A percentile compares a stretch with the other conserved stretches of the same genome.
These are phyloP conservation scores for Brachynemurus nebulosus DNA, from an alignment of 2,888 invertebrate species.

Conservation along the genomic window DNA sequence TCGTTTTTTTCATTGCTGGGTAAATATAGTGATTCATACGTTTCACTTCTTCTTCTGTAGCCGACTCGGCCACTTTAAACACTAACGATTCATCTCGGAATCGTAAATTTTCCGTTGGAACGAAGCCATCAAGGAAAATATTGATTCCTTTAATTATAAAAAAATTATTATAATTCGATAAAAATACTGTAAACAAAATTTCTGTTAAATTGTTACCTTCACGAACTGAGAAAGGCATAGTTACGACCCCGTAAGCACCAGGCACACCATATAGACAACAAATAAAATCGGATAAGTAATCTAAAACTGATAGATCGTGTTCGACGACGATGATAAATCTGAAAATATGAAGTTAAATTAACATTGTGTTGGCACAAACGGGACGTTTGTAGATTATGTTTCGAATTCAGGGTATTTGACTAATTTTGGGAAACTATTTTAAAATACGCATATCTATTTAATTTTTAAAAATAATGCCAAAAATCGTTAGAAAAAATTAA, in stretches of 20 bases:
- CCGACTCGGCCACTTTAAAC: constrained; percentile 97
- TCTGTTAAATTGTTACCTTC: constrained; percentile 74
- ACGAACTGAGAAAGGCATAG: constrained; percentile 98
- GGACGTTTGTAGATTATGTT: too few relatives aligned
- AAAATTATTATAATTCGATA: constrained; percentile 9
- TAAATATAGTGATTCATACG: constrained; percentile 94
- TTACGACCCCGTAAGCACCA: constrained; percentile 98
- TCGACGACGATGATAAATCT: constrained; percentile 98
- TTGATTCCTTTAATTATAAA: constrained; percentile 77
- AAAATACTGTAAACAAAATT: constrained; percentile 3
- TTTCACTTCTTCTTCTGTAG: constrained; percentile 94
- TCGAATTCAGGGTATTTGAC: too few relatives aligned
- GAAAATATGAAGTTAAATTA: constrained; percentile 25
- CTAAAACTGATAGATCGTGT: constrained; percentile 96
- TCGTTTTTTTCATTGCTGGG: constrained; percentile 78
- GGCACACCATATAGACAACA: constrained; percentile 98
- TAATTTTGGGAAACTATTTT: too few relatives aligned
- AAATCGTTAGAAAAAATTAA: too few relatives aligned
- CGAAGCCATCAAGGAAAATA: constrained; percentile 98
- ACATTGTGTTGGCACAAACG: too few relatives aligned
- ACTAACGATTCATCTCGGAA: constrained; percentile 94
- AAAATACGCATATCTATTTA: too few relatives aligned
- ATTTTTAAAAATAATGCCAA: too few relatives aligned
- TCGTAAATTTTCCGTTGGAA: constrained; percentile 96
- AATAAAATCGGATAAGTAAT: constrained; percentile 97